Percentiles rank a stretch among this genome's conserved stretches.
phyloP scores from a whole-genome alignment of 2,797 vertebrate species.

The Enteromius anoplus region DNA sequence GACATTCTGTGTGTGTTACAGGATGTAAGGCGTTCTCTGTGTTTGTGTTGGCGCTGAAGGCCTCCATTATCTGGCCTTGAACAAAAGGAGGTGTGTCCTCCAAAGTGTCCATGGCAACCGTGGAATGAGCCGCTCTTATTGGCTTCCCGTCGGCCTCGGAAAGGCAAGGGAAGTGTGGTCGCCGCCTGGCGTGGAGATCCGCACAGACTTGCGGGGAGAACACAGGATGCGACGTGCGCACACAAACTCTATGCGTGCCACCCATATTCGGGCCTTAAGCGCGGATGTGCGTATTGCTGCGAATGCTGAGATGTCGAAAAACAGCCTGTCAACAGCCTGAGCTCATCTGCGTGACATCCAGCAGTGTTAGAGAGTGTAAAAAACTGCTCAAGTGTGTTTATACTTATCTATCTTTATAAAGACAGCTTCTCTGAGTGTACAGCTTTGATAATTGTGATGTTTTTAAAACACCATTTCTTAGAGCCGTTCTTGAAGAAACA shows the following conservation, averaged over 20 bases:
- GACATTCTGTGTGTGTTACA: constrained; percentile 47
- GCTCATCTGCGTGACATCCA: constrained; percentile 15
- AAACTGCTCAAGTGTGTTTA: constrained; percentile 1
- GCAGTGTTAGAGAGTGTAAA: neutral
- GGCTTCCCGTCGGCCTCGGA: constrained; percentile 71
- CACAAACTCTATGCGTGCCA: neutral
- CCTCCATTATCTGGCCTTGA: constrained; percentile 76
- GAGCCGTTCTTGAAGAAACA: neutral
- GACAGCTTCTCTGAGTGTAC: neutral
- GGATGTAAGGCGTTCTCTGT: constrained; percentile 53
- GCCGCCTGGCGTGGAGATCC: constrained; percentile 63
- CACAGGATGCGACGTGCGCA: constrained; percentile 48
- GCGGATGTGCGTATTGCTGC: neutral
- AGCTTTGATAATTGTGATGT: neutral
- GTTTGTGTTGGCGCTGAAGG: constrained; percentile 74
- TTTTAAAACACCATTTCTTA: neutral
- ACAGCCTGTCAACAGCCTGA: constrained; percentile 12
- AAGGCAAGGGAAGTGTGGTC: constrained; percentile 78
- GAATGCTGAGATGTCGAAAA: neutral
- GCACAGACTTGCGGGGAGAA: constrained; percentile 58
- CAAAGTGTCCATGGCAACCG: constrained; percentile 62
- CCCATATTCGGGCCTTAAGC: neutral
- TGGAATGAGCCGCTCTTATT: constrained; percentile 62
- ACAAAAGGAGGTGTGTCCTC: constrained; percentile 76
- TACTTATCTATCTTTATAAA: constrained; percentile 27